Evolutionary conservation across 2,113 vertebrate genomes (phyloP), one percentile per base, ranked within the genome.

Genomic region (Camarhynchus parvulus): DNA sequence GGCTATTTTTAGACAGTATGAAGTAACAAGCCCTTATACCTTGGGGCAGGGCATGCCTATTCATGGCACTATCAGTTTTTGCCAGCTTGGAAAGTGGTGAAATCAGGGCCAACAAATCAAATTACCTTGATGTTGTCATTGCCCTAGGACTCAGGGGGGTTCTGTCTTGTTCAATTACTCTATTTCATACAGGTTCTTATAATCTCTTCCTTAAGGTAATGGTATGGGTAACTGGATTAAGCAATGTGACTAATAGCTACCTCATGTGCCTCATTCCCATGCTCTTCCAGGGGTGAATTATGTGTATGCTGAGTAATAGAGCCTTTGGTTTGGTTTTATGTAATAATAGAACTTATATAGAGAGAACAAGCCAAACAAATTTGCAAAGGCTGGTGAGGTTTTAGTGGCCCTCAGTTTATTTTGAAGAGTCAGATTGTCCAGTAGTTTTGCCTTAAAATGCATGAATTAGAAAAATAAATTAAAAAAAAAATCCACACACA

Each of bases 31-130:
- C 30, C 59, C 62, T 39, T 74, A 35, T 28, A 70, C 63, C 92
- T 81, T 70, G 35, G 39, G 87, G 94, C 75, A 83, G 35, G 90
- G 69, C 83, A 90, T 78, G 85, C n/a, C 85, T 77, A 59, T 20
- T 92, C 93, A 73, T 37, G 68, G 37, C 58, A 63, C 35, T 80
- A 87, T 87, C 59, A 70, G 19, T n/a, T 94, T 80, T 85, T 94
- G 84, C 87, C 93, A 96, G 75, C 79, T 88, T 78, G 59, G 39
- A 86, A 88, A 83, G 62, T 52, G 72, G 50, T 63, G 75, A 96
- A 83, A 91, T 76, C 72, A 80, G 75, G 70, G 37, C 63, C 25
- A 31, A 77, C 31, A 85, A 47, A 80, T 72, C 39, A 80, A 88
- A 91, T 90, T 87, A 58, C 39, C 67, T 76, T 79, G n/a, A 78